phyloP scores from a whole-genome alignment of 2,113 vertebrate genomes.

The Heterochromis multidens region DNA sequence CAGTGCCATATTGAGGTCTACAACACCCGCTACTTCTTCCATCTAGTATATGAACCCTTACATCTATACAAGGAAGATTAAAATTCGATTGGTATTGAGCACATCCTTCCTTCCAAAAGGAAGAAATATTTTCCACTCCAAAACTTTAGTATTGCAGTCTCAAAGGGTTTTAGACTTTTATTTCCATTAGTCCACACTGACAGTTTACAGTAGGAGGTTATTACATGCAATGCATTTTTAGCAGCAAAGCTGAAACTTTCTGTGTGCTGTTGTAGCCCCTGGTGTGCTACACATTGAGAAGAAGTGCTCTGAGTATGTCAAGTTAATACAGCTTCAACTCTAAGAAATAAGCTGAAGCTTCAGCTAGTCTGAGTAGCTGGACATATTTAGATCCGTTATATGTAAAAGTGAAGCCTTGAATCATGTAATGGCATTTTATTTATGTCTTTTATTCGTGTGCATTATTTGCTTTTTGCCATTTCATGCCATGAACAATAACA shows the following conservation, averaged over 20 bases:
- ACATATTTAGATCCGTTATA: not conserved
- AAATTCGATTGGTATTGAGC: not conserved
- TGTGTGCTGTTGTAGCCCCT: not conserved
- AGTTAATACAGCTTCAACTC: not conserved
- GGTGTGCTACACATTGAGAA: not conserved
- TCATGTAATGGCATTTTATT: not conserved
- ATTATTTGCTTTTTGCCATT: not conserved
- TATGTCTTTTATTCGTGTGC: not conserved
- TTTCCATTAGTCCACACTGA: not conserved
- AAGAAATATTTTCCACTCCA: not conserved
- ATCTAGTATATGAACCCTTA: not conserved
- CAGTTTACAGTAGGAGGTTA: not conserved
- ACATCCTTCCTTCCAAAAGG: not conserved
- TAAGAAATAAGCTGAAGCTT: not conserved
- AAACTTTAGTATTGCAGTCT: not conserved
- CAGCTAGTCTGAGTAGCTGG: too few species aligned
- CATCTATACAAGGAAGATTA: not conserved
- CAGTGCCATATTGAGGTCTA: not conserved
- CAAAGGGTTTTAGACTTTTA: not conserved
- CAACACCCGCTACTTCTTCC: not conserved
- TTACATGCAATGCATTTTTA: not conserved
- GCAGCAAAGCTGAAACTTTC: not conserved
- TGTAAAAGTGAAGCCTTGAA: not conserved
- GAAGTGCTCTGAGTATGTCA: not conserved
- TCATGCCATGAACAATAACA: not conserved